Conservation (phyloP, 2,888 invertebrate genomes). For the Podabrus alpinus region DNA sequence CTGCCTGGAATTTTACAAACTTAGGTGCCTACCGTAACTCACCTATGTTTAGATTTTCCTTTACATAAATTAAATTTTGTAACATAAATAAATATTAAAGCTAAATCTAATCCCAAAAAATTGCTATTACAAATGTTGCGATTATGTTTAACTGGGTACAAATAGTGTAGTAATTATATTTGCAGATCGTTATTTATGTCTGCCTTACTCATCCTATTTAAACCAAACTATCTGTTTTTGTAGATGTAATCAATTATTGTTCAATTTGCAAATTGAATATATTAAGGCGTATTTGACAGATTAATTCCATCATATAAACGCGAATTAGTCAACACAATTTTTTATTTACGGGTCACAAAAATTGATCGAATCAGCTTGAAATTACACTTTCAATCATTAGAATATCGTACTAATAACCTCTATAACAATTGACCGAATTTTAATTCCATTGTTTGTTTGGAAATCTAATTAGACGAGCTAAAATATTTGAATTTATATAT, state of each 20-base stretch:
- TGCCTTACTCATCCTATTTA: not conserved
- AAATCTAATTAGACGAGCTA: no score
- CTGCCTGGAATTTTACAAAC: not conserved
- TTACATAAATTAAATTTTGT: not conserved
- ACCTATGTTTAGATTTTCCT: not conserved
- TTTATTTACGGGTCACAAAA: not conserved
- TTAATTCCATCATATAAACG: not conserved
- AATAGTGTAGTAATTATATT: not conserved
- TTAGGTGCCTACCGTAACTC: not conserved
- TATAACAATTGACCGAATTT: no score
- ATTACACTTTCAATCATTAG: not conserved
- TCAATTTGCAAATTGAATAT: not conserved
- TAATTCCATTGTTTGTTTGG: no score
- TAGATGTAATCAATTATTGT: not conserved
- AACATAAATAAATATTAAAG: not conserved
- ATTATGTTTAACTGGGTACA: not conserved
- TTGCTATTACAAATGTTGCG: not conserved
- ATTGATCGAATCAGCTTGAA: not conserved
- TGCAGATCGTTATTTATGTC: not conserved
- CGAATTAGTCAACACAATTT: not conserved
- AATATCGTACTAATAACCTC: not conserved
- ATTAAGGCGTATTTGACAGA: not conserved
- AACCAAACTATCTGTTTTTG: not conserved
- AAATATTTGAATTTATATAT: no score
- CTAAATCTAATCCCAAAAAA: not conserved